A percentile compares a stretch with the other conserved stretches of the same genome.
phyloP scores from a whole-genome alignment of 2,113 vertebrate genomes.

The Maylandia zebra region DNA sequence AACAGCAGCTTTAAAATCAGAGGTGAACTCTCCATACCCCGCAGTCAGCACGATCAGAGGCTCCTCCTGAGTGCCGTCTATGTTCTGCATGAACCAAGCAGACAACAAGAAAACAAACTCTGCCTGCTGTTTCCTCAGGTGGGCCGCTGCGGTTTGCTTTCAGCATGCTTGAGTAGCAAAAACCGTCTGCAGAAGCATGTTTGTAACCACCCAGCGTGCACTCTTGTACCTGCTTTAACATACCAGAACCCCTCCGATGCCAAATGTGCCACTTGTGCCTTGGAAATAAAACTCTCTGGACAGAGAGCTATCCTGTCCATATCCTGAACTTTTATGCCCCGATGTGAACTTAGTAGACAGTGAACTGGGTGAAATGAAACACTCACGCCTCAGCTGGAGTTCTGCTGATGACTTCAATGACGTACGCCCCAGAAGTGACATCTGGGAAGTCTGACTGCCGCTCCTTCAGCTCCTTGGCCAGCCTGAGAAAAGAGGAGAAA shows the following conservation, averaged over 20 bases:
- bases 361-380: not conserved
- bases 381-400: constrained; percentile 94
- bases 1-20: not conserved
- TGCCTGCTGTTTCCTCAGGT: not conserved
- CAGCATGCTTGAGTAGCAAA: not conserved
- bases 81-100: not conserved
- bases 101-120: not conserved
- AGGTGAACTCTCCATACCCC: not conserved
- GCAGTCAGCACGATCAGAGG: not conserved
- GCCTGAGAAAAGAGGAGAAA: constrained; percentile 59
- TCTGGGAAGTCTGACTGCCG: constrained; percentile 87
- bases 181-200: not conserved
- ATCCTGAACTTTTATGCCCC: not conserved
- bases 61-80: not conserved
- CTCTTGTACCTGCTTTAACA: not conserved
- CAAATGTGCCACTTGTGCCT: not conserved
- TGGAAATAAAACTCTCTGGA: not conserved
- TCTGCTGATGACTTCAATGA: constrained; percentile 91
- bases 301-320: not conserved
- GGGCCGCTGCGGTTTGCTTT: not conserved
- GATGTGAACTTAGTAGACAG: rapidly evolving
- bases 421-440: constrained; percentile 87
- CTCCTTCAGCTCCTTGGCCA: constrained; percentile 89
- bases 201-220: not conserved
- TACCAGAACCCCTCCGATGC: rapidly evolving